phyloP scores from a whole-genome alignment of 2,888 invertebrate species.

The Germaria angustata region DNA sequence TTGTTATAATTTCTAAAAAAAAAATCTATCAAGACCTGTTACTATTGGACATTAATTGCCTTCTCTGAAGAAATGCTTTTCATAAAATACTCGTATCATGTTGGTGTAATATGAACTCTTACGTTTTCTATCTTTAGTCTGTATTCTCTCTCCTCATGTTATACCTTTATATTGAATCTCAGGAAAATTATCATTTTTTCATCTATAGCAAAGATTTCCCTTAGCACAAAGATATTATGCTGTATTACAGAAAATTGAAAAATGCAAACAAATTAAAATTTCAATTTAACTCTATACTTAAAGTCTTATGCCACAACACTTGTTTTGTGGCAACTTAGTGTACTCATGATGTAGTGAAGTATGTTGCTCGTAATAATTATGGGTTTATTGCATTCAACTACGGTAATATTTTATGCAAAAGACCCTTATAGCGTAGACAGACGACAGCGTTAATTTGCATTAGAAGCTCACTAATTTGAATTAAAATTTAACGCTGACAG shows the following conservation, averaged over 20 bases:
- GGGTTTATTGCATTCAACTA: conserved; percentile 36
- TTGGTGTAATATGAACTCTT: too few relatives aligned
- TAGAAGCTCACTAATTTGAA: too few relatives aligned
- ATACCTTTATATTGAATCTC: not conserved
- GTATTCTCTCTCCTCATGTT: not conserved
- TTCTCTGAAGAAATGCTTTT: too few relatives aligned
- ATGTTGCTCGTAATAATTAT: conserved; percentile 36
- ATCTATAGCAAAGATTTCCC: not conserved
- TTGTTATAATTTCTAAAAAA: too few relatives aligned
- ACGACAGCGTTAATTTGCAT: too few relatives aligned
- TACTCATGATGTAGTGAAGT: conserved; percentile 35
- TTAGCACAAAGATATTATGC: not conserved
- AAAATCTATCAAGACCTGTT: too few relatives aligned
- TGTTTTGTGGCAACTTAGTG: conserved; percentile 16
- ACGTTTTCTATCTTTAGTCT: not conserved
- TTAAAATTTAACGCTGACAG: too few relatives aligned
- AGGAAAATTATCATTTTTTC: not conserved
- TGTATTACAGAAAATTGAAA: not conserved
- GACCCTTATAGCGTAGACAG: too few relatives aligned
- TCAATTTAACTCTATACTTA: conserved; percentile 36
- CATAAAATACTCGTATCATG: not conserved
- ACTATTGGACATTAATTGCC: too few relatives aligned
- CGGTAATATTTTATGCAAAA: conserved; percentile 34
- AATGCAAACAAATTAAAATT: conserved; percentile 28
- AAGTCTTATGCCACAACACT: conserved; percentile 18